phyloP scores from a whole-genome alignment of 2,888 invertebrate genomes.

The Xestia c-nigrum region DNA sequence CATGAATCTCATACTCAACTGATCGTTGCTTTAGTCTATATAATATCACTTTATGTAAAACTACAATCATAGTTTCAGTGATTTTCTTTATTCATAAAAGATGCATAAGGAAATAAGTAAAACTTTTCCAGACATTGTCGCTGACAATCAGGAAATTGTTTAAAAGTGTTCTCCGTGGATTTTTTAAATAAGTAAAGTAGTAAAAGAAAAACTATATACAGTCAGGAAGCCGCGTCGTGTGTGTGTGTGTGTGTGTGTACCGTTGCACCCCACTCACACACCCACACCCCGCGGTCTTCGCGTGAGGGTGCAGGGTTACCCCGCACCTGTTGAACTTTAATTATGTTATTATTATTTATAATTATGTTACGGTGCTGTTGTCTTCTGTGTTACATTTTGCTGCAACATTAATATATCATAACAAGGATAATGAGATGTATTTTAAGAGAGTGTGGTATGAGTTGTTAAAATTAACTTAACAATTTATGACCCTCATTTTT shows the following conservation, averaged over 20 bases:
- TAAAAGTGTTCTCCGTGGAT: constrained; percentile 11
- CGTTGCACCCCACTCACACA: constrained; percentile 1
- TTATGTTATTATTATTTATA: constrained; percentile 3
- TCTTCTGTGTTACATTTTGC: not conserved
- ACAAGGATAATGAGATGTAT: not conserved
- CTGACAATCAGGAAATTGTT: constrained; percentile 7
- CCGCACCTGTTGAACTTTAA: constrained; percentile 7
- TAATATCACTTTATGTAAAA: not conserved
- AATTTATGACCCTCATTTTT: not conserved
- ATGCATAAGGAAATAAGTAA: not conserved
- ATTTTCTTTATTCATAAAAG: not conserved
- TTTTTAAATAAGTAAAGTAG: constrained; percentile 28
- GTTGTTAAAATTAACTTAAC: not conserved
- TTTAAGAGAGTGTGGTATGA: not conserved
- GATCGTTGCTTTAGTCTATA: not conserved
- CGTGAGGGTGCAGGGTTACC: constrained; percentile 21
- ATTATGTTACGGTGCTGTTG: not conserved
- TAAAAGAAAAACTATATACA: constrained; percentile 8
- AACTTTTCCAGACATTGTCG: not conserved
- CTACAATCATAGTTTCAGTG: not conserved
- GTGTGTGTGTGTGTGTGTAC: constrained; percentile 3
- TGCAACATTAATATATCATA: not conserved
- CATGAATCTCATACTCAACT: not conserved
- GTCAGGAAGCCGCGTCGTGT: not conserved
- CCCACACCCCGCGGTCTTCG: not conserved